These are phyloP conservation scores for Thryonomys swinderianus DNA, from an alignment of 2,113 vertebrate genomes.

Conservation along the genomic window DNA sequence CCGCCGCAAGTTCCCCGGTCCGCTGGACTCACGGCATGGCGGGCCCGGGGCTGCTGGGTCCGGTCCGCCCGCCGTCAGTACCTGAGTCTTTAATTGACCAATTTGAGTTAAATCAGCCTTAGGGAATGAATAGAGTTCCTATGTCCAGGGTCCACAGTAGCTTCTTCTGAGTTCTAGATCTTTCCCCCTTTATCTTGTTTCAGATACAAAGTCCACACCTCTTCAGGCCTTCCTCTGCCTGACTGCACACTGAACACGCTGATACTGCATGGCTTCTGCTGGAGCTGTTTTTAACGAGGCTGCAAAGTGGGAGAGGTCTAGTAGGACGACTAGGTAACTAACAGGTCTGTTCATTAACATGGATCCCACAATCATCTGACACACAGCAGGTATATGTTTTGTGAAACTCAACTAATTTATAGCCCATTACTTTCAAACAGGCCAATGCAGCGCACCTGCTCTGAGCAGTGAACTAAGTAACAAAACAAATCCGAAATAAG, in stretches of 20 bases:
- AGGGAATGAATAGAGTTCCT: too few species aligned
- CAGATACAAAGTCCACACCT: not conserved
- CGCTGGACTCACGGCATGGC: too few species aligned
- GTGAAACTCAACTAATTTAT: not conserved
- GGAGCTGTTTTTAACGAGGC: not conserved
- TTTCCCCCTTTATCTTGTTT: not conserved
- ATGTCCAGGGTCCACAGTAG: too few species aligned
- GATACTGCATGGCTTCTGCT: fast-evolving
- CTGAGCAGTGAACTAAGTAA: too few species aligned
- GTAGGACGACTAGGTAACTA: fast-evolving
- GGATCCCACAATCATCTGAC: not conserved
- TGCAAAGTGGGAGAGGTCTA: not conserved
- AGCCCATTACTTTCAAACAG: not conserved
- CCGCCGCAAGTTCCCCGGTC: too few species aligned
- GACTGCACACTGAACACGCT: not conserved
- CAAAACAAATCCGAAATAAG: not conserved
- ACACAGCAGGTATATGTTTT: not conserved
- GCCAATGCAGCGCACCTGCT: not conserved
- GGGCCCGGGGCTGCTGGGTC: too few species aligned
- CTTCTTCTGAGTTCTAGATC: not conserved
- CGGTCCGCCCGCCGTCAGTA: too few species aligned
- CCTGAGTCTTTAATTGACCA: too few species aligned
- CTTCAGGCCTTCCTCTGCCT: not conserved
- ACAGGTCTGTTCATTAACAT: not conserved
- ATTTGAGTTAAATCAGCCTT: too few species aligned